These are phyloP conservation scores for Nymphalis io DNA, from an alignment of 1,140 invertebrate genomes.

Conservation along the genomic window DNA sequence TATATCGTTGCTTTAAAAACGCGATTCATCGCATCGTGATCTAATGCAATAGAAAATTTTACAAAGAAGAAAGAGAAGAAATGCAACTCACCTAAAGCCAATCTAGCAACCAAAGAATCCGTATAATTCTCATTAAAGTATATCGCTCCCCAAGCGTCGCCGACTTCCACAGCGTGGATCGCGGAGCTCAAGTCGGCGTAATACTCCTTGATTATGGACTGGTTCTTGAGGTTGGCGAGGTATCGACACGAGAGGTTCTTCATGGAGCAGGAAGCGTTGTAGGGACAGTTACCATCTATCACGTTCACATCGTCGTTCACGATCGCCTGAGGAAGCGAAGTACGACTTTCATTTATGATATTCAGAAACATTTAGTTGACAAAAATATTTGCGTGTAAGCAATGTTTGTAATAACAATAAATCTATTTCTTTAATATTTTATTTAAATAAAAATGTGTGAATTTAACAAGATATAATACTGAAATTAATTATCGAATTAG, in stretches of 20 bases:
- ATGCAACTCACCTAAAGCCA: conserved; percentile 81
- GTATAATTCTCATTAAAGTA: conserved; percentile 94
- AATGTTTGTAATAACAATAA: too few species aligned
- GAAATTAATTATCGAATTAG: too few species aligned
- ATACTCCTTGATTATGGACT: conserved; percentile 85
- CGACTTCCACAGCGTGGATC: conserved; percentile 85
- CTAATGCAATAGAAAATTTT: too few species aligned
- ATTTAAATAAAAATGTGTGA: too few species aligned
- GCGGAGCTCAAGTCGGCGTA: conserved; percentile 86
- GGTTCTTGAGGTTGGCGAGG: conserved; percentile 69
- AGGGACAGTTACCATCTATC: conserved; percentile 77
- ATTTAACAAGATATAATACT: too few species aligned
- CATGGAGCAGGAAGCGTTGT: conserved; percentile 84
- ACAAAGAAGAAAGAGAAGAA: too few species aligned
- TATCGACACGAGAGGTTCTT: conserved; percentile 78
- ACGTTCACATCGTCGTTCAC: conserved; percentile 91
- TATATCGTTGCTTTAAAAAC: too few species aligned
- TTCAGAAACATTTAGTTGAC: too few species aligned
- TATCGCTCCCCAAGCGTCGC: conserved; percentile 92
- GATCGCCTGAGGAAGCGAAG: conserved; percentile 82
- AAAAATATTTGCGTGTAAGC: too few species aligned
- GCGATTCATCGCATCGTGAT: too few species aligned
- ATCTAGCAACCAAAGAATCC: conserved; percentile 86
- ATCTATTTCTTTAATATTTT: too few species aligned
- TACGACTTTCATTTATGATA: background rate